These are phyloP conservation scores for Chelonus formosanus DNA, from an alignment of 2,888 invertebrate genomes.

Conservation along the genomic window DNA sequence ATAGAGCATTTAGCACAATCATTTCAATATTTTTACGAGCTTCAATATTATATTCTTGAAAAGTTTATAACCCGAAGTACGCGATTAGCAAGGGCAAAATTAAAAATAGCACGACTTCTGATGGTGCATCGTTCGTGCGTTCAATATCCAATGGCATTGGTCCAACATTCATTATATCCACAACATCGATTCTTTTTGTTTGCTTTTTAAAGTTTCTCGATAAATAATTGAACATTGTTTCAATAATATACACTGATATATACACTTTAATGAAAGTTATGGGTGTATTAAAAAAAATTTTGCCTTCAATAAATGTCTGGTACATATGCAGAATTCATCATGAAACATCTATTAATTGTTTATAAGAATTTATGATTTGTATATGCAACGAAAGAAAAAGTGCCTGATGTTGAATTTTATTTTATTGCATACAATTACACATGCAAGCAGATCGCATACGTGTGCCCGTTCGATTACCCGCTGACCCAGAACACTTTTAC, in stretches of 20 bases:
- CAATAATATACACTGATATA: too few relatives aligned
- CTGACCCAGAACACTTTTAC: conserved; percentile 41
- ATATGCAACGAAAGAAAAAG: not conserved
- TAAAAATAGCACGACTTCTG: conserved; percentile 40
- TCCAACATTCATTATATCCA: conserved; percentile 34
- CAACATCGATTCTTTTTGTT: not conserved
- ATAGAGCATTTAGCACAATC: too few relatives aligned
- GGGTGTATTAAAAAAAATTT: too few relatives aligned
- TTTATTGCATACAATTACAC: conserved; percentile 23
- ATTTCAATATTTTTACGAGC: too few relatives aligned
- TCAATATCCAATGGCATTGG: conserved; percentile 43
- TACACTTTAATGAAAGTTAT: too few relatives aligned
- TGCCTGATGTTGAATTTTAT: not conserved
- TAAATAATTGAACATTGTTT: not conserved
- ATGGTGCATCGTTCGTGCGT: conserved; percentile 43
- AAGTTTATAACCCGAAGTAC: conserved; percentile 7
- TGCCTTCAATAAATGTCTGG: too few relatives aligned
- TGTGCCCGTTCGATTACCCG: conserved; percentile 43
- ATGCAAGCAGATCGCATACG: conserved; percentile 28
- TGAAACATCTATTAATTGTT: too few relatives aligned
- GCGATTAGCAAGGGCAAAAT: conserved; percentile 33
- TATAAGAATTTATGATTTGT: too few relatives aligned
- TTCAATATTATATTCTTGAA: not conserved
- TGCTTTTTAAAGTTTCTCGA: not conserved
- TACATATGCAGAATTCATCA: too few relatives aligned